These are phyloP conservation scores for Hippocampus comes DNA, from an alignment of 2,113 vertebrate species.

Conservation along the genomic window DNA sequence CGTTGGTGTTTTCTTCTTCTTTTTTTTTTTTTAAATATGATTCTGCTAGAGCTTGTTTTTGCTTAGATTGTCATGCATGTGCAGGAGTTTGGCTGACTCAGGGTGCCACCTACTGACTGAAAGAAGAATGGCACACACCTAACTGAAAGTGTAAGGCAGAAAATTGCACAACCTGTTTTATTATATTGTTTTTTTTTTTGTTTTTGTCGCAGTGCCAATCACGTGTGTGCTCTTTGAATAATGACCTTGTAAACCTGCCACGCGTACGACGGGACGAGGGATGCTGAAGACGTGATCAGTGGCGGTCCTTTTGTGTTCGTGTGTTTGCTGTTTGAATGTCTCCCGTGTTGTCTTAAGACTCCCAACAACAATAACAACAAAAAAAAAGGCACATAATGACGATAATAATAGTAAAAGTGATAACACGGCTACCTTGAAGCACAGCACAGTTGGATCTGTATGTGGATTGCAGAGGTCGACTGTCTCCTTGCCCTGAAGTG, in stretches of 20 bases:
- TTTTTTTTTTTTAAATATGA: slow-evolving; percentile 33
- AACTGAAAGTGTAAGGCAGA: slow-evolving; percentile 6
- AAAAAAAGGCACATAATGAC: slow-evolving; percentile 51
- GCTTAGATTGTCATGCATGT: slow-evolving; percentile 55
- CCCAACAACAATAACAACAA: slow-evolving; percentile 19
- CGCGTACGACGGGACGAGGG: slow-evolving; percentile 14
- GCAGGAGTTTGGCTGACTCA: slow-evolving; percentile 46
- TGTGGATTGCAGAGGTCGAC: slow-evolving; percentile 36
- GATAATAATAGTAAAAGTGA: slow-evolving; percentile 11
- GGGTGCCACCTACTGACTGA: slow-evolving; percentile 61
- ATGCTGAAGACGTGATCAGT: slow-evolving; percentile 40
- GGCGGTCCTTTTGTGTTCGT: slow-evolving; percentile 37
- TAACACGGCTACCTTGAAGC: slow-evolving; percentile 68
- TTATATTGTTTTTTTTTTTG: neutral
- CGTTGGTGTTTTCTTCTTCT: slow-evolving; percentile 50
- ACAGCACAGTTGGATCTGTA: slow-evolving; percentile 43
- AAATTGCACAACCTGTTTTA: slow-evolving; percentile 19
- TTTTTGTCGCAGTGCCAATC: slow-evolving; percentile 5
- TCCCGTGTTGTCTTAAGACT: slow-evolving; percentile 58
- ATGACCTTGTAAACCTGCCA: neutral
- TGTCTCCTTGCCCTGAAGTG: slow-evolving; percentile 47
- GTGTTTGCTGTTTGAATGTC: slow-evolving; percentile 60
- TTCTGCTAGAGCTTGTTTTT: slow-evolving; percentile 69
- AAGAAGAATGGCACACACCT: slow-evolving; percentile 28
- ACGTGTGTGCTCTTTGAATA: neutral